Conservation (phyloP, 2,888 invertebrate genomes). For the Corythucha ciliata region DNA sequence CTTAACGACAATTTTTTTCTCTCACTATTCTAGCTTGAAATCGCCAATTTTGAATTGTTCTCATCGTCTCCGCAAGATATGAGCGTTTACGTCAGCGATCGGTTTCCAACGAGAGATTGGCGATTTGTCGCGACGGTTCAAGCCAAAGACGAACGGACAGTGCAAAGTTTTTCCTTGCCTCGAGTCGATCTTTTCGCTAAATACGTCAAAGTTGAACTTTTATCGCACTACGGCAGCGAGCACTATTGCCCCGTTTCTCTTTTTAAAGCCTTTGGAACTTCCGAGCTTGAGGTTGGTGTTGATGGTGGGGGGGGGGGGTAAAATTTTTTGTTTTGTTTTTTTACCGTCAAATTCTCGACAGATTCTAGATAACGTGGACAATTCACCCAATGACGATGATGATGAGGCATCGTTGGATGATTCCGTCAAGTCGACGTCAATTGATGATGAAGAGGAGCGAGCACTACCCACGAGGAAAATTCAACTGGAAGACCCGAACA, state of each 20-base stretch:
- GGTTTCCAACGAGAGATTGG: constrained; percentile 90
- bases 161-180: constrained; percentile 75
- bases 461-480: too few relatives aligned
- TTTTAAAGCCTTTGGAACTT: constrained; percentile 86
- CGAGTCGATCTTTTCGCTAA: constrained; percentile 48
- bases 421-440: constrained; percentile 10
- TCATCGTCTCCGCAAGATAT: constrained; percentile 93
- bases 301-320: not conserved
- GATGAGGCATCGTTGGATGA: constrained; percentile 21
- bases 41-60: constrained; percentile 96
- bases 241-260: constrained; percentile 97
- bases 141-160: constrained; percentile 74
- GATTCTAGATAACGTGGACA: constrained; percentile 36
- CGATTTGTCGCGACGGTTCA: constrained; percentile 75
- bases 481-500: too few relatives aligned
- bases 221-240: constrained; percentile 90
- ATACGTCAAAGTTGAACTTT: constrained; percentile 54
- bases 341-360: constrained; percentile 14
- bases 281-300: constrained; percentile 68
- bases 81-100: constrained; percentile 74
- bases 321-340: constrained; percentile 12
- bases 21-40: constrained; percentile 53
- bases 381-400: constrained; percentile 19
- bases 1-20: not conserved
- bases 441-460: constrained; percentile 55